phyloP scores from a whole-genome alignment of 2,888 invertebrate genomes.

The Portevinia maculata region DNA sequence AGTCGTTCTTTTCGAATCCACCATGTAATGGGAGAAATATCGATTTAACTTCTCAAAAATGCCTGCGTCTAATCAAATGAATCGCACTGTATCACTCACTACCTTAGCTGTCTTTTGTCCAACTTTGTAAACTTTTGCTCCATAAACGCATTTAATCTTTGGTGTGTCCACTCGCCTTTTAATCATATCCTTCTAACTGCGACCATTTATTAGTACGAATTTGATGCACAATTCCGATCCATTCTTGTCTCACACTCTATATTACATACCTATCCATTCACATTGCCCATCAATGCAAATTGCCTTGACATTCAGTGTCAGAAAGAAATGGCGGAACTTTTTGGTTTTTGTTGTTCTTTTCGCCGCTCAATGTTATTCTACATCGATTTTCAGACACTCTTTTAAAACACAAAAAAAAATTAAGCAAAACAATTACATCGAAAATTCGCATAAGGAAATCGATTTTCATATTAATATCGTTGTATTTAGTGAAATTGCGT shows the following conservation, averaged over 20 bases:
- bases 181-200: too few species aligned
- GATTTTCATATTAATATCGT: constrained; percentile 12
- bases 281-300: not conserved
- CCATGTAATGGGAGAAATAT: too few species aligned
- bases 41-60: too few species aligned
- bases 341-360: not conserved
- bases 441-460: constrained; percentile 20
- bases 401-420: not conserved
- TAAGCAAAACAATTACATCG: not conserved
- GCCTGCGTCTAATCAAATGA: too few species aligned
- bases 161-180: too few species aligned
- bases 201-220: too few species aligned
- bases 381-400: not conserved
- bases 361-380: not conserved
- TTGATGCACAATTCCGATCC: not conserved
- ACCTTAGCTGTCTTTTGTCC: too few species aligned
- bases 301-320: constrained; percentile 5
- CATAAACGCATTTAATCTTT: too few species aligned
- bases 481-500: constrained; percentile 2
- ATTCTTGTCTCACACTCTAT: constrained; percentile 5
- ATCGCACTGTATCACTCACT: too few species aligned
- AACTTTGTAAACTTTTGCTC: too few species aligned
- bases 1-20: too few species aligned
- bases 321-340: not conserved
- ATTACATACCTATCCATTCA: not conserved